These are phyloP conservation scores for Piprites chloris DNA, from an alignment of 2,113 vertebrate genomes.

Conservation along the genomic window DNA sequence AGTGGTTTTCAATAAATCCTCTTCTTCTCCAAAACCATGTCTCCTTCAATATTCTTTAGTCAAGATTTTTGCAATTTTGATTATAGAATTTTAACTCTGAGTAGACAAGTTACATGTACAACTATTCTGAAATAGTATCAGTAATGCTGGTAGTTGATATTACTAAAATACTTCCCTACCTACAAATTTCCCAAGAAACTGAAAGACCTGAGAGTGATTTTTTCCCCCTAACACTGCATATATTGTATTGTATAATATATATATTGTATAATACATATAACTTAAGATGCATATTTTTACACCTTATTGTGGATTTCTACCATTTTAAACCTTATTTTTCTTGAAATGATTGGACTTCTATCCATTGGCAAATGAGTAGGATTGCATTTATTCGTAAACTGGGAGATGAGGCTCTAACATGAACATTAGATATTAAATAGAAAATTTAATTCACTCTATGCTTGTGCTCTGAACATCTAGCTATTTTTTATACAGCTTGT, in stretches of 20 bases:
- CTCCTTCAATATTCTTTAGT: neutral
- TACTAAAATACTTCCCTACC: neutral
- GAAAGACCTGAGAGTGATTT: neutral
- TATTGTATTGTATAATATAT: neutral
- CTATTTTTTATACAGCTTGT: neutral
- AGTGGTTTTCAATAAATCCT: neutral
- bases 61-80: neutral
- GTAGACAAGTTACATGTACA: neutral
- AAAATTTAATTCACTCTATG: neutral
- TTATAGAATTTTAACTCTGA: neutral
- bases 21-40: neutral
- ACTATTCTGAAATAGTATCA: neutral
- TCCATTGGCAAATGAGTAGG: neutral
- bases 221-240: neutral
- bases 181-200: neutral
- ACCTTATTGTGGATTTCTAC: neutral
- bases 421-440: neutral
- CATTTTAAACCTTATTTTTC: neutral
- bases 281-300: neutral
- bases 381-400: neutral
- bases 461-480: neutral
- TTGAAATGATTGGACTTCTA: neutral
- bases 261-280: neutral
- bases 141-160: neutral
- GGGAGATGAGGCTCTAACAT: neutral